phyloP scores from a whole-genome alignment of 2,888 invertebrate species.

The Protodeltote pygarga region DNA sequence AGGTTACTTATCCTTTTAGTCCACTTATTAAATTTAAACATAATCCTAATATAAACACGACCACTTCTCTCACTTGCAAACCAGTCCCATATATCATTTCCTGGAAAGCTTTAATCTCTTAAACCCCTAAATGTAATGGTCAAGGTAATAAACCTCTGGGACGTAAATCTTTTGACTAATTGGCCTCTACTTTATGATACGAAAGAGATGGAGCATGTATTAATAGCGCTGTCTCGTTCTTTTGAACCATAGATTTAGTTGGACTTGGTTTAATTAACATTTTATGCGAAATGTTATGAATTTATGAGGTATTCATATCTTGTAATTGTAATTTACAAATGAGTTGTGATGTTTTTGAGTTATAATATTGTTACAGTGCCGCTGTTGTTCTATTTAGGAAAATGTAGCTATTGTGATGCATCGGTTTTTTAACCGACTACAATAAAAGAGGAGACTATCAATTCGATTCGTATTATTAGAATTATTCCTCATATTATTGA shows the following conservation, averaged over 20 bases:
- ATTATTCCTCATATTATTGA: too few relatives aligned
- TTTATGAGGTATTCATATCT: too few relatives aligned
- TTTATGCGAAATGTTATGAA: background rate
- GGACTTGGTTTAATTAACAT: slow-evolving; percentile 9
- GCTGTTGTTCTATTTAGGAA: too few relatives aligned
- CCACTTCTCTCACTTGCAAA: too few relatives aligned
- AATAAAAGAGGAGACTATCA: too few relatives aligned
- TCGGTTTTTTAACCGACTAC: too few relatives aligned
- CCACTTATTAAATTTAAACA: slow-evolving; percentile 54
- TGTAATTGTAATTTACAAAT: too few relatives aligned
- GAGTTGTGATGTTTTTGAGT: too few relatives aligned
- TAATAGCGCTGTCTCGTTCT: slow-evolving; percentile 6
- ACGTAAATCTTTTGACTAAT: slow-evolving; percentile 41
- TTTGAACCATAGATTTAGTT: background rate
- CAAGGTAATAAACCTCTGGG: slow-evolving; percentile 45
- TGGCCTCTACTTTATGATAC: slow-evolving; percentile 15
- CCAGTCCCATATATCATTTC: too few relatives aligned
- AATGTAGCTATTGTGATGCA: too few relatives aligned
- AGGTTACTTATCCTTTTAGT: slow-evolving; percentile 41
- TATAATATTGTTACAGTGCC: too few relatives aligned
- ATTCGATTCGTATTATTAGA: too few relatives aligned
- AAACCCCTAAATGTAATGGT: slow-evolving; percentile 46
- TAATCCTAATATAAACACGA: slow-evolving; percentile 56
- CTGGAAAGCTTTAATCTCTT: slow-evolving; percentile 55
- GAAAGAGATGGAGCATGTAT: slow-evolving; percentile 14